Evolutionary conservation across 2,113 vertebrate genomes (phyloP).

Genomic region (Ploceus nigricollis): DNA sequence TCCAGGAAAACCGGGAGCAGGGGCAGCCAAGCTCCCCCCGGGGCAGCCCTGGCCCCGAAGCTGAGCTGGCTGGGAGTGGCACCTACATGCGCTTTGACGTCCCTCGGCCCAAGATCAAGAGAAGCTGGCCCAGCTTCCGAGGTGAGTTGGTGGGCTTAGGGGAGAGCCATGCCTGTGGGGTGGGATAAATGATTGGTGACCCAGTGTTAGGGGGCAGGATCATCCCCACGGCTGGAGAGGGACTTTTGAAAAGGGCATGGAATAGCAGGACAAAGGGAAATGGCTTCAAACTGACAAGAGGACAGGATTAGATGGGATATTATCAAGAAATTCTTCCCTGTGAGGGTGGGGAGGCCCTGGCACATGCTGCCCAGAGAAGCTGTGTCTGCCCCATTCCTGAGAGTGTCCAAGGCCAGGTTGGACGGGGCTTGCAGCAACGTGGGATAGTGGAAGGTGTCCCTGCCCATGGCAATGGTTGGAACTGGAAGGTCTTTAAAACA

Average conservation of each 20-base stretch:
- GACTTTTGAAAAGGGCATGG: background rate
- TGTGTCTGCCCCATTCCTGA: background rate
- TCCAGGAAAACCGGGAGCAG: constrained; percentile 75
- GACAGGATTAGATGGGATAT: background rate
- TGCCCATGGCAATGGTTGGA: background rate
- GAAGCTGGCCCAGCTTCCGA: constrained; percentile 87
- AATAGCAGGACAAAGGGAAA: background rate
- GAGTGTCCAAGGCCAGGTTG: background rate
- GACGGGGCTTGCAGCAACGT: rapidly evolving
- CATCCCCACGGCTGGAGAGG: background rate
- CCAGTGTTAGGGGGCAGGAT: background rate
- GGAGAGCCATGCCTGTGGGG: rapidly evolving
- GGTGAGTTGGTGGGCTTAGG: constrained; percentile 59
- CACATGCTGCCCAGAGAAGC: background rate
- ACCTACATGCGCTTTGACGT: constrained; percentile 88
- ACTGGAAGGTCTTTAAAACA: background rate
- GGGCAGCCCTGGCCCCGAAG: constrained; percentile 74
- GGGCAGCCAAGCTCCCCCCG: constrained; percentile 18
- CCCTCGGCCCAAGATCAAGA: constrained; percentile 79
- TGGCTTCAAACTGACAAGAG: background rate
- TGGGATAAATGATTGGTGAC: background rate
- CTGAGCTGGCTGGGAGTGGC: constrained; percentile 67
- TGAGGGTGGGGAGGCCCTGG: background rate
- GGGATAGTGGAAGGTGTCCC: background rate
- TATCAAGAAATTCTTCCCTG: background rate